Evolutionary conservation across 1,140 invertebrate genomes (phyloP).

Genomic region (Helicoverpa armigera): DNA sequence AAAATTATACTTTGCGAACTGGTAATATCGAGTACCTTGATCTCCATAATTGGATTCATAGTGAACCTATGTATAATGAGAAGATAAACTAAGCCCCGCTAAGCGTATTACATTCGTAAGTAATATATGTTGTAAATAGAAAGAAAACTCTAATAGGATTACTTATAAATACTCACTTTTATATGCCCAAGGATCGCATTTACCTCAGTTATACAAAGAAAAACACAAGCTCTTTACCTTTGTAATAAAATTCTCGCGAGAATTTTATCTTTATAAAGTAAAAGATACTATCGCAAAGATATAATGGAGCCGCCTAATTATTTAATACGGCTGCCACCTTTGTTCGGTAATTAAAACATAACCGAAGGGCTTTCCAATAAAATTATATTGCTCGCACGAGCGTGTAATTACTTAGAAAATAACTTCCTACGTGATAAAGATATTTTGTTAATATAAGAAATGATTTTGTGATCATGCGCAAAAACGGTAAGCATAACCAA

Average conservation of each 20-base stretch:
- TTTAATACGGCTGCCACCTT: background rate
- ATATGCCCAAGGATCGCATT: too few species aligned
- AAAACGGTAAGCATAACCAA: background rate
- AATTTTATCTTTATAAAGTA: background rate
- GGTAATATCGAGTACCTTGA: too few species aligned
- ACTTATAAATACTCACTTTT: too few species aligned
- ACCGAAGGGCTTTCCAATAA: conserved; percentile 39
- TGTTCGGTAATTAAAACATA: conserved; percentile 35
- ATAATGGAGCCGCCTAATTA: background rate
- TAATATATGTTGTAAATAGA: too few species aligned
- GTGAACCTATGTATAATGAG: too few species aligned
- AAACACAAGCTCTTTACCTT: background rate
- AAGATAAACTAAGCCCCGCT: too few species aligned
- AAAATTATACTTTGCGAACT: too few species aligned
- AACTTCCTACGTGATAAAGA: background rate
- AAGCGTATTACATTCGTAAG: too few species aligned
- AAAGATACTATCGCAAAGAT: background rate
- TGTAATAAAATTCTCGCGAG: background rate
- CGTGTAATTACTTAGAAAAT: conserved; percentile 21
- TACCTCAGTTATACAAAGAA: too few species aligned
- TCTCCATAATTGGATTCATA: too few species aligned
- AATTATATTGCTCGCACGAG: conserved; percentile 26
- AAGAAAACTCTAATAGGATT: too few species aligned
- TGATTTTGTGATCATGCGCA: background rate
- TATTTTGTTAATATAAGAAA: background rate